Evolutionary conservation across 1,140 invertebrate species (phyloP), one percentile per base, ranked within the genome.

Genomic region (Drosophila quadrilineata): DNA sequence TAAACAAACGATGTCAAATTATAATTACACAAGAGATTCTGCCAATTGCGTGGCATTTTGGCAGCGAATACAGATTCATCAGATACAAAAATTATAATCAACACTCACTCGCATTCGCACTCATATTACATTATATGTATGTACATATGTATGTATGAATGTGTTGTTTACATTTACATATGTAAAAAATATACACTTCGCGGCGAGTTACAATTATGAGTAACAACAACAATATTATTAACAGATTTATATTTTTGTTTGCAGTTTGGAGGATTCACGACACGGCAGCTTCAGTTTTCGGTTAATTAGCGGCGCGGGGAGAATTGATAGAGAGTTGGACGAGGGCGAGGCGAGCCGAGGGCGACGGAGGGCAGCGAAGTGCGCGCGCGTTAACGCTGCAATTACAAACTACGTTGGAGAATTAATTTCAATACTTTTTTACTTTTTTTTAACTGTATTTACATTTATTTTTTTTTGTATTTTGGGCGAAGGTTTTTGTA

Each of bases 371-470:
- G 28, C 28, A 64, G 66, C 36, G 48, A 59, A n/a, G n/a, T n/a
- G n/a, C 46, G 46, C 62, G 53, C 58, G 53, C 72, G 72, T 57
- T 56, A 28, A 67, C 65, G 48, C 72, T 75, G 74, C 72, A 57
- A 36, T 63, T 67, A 65, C 75, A 74, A n/a, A 66, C 75, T 66
- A 68, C 62, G 67, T 67, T 79, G 43, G n/a, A 24, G 52, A 70
- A 73, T 82, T 77, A 72, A 72, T 74, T 66, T 80, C n/a, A n/a
- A n/a, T 77, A 36, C 26, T 65, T 28, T 57, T 70, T 52, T 68
- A 43, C 22, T 16, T 19, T 24, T 16, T 52, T 66, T 35, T 65
- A n/a, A n/a, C n/a, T n/a, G n/a, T n/a, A n/a, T n/a, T n/a, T n/a
- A n/a, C n/a, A n/a, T 49, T 35, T 38, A 38, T 10, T 36, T 45